Conservation (phyloP, 2,888 invertebrate species). For the Ashinkailepas kermadecensis region DNA sequence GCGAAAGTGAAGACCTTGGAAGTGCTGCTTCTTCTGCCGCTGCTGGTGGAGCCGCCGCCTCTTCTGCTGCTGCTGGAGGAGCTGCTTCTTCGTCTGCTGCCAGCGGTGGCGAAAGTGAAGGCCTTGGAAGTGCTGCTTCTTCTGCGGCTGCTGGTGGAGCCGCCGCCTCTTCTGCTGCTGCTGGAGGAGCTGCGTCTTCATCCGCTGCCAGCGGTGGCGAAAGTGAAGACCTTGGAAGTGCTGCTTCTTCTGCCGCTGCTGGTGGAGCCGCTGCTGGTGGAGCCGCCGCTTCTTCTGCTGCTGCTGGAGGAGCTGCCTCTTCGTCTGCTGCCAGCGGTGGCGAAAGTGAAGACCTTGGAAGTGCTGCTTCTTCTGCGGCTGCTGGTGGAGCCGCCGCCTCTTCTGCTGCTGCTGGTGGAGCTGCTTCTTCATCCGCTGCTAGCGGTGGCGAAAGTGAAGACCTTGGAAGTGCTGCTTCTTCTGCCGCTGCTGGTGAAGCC, state of each 20-base stretch:
- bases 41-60: neutral
- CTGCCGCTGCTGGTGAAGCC: neutral
- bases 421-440: neutral
- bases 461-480: neutral
- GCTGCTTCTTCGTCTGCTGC: neutral
- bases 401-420: neutral
- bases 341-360: neutral
- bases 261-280: neutral
- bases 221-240: neutral
- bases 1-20: neutral
- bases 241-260: neutral
- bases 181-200: neutral
- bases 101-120: neutral
- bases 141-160: neutral
- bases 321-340: neutral
- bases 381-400: neutral
- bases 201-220: neutral
- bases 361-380: neutral
- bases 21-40: neutral
- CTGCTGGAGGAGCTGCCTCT: neutral
- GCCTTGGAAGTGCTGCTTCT: neutral
- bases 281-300: neutral
- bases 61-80: neutral
- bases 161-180: neutral
- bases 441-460: neutral